Percentiles rank a stretch among this genome's conserved stretches.
phyloP scores from a whole-genome alignment of 2,113 vertebrate genomes.

The Syngnathus typhle region DNA sequence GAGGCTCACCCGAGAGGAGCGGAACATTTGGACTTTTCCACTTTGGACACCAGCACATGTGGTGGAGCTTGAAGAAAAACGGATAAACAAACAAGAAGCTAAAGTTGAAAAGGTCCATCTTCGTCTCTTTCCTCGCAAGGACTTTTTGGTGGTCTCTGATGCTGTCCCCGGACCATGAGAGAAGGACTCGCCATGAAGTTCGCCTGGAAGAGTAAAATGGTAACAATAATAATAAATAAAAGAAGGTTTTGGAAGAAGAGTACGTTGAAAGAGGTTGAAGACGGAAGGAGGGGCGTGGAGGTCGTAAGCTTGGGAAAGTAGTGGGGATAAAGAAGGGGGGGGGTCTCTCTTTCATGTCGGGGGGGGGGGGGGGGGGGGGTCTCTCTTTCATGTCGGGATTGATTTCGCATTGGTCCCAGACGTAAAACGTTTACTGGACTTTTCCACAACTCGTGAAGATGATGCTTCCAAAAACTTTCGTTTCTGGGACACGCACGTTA shows the following conservation, averaged over 20 bases:
- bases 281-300: not conserved
- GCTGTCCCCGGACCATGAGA: conserved; percentile 68
- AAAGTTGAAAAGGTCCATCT: not conserved
- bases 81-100: not conserved
- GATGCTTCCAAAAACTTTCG: not conserved
- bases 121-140: conserved; percentile 24
- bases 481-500: not conserved
- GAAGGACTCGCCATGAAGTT: conserved; percentile 85
- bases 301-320: conserved; percentile 41
- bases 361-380: not conserved
- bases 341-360: not conserved
- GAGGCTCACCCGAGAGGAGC: conserved; percentile 36
- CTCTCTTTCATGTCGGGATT: not conserved
- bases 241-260: conserved; percentile 17
- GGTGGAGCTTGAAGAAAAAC: conserved; percentile 1
- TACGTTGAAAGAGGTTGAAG: conserved; percentile 9
- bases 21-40: conserved; percentile 20
- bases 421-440: not conserved
- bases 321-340: conserved; percentile 30
- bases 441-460: not conserved
- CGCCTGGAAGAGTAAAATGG: conserved; percentile 94
- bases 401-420: not conserved
- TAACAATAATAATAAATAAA: conserved; percentile 43
- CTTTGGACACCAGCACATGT: conserved; percentile 6
- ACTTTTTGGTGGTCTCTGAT: conserved; percentile 61